Percentiles rank a stretch among this genome's conserved stretches.
phyloP scores from a whole-genome alignment of 1,140 invertebrate species.

The Drosophila nigromelanica region DNA sequence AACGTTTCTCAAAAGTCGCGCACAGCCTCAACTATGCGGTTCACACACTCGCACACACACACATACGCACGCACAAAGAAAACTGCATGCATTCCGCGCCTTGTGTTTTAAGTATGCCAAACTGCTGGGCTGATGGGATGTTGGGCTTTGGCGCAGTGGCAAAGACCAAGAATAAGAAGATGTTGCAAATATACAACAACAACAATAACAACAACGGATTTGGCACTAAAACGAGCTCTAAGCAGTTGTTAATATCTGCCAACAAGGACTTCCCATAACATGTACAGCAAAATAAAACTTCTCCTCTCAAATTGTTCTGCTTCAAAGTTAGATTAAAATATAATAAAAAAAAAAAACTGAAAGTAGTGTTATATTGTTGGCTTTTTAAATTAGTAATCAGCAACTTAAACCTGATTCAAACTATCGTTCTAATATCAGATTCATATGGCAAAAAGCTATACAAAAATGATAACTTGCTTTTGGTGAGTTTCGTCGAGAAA shows the following conservation, averaged over 20 bases:
- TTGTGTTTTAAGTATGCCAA: conserved; percentile 35
- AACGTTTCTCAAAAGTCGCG: conserved; percentile 31
- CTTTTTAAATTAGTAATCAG: too few relatives aligned
- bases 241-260: conserved; percentile 44
- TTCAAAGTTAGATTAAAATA: background rate
- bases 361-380: too few relatives aligned
- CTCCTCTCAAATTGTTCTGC: too few relatives aligned
- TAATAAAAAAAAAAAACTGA: background rate
- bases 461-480: too few relatives aligned
- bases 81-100: conserved; percentile 34
- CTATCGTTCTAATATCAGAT: too few relatives aligned
- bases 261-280: conserved; percentile 24
- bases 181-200: conserved; percentile 4
- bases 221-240: conserved; percentile 38
- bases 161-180: conserved; percentile 10
- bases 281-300: background rate
- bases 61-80: conserved; percentile 11
- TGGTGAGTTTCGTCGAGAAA: too few relatives aligned
- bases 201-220: conserved; percentile 19
- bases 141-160: background rate
- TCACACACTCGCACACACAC: conserved; percentile 13
- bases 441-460: too few relatives aligned
- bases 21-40: conserved; percentile 18
- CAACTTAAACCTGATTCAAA: too few relatives aligned
- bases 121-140: background rate